phyloP scores from a whole-genome alignment of 2,113 vertebrate genomes.

The Scopus umbretta region DNA sequence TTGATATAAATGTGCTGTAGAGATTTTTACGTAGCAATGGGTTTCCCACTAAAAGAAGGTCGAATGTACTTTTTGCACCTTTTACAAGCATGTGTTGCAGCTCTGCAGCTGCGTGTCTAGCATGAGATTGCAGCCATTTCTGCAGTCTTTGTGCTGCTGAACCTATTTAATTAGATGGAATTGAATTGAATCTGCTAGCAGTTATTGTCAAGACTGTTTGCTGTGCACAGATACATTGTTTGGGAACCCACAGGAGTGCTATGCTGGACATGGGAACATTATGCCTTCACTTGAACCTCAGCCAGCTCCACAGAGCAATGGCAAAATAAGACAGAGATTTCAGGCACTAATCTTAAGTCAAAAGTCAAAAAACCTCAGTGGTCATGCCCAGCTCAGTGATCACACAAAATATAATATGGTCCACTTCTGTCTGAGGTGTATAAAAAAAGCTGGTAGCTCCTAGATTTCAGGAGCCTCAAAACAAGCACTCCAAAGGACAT shows the following conservation, averaged over 20 bases:
- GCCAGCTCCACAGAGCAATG: not conserved
- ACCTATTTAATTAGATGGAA: slow-evolving; percentile 66
- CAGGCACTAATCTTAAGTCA: not conserved
- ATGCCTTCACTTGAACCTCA: not conserved
- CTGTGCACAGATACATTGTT: not conserved
- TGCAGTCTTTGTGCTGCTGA: slow-evolving; percentile 33
- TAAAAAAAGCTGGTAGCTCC: not conserved
- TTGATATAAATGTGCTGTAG: not conserved
- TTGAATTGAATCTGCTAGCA: slow-evolving; percentile 54
- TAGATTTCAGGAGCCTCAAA: not conserved
- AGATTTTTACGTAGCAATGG: not conserved
- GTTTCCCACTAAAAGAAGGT: not conserved
- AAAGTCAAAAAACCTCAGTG: not conserved
- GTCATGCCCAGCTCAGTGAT: not conserved
- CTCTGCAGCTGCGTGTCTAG: slow-evolving; percentile 44
- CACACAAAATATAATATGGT: not conserved
- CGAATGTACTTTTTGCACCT: slow-evolving; percentile 1
- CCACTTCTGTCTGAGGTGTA: not conserved
- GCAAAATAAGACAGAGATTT: not conserved
- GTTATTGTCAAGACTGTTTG: slow-evolving; percentile 44
- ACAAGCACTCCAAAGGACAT: not conserved
- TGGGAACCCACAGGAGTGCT: slow-evolving; percentile 7
- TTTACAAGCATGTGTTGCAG: not conserved
- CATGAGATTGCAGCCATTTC: slow-evolving; percentile 42
- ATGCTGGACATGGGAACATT: not conserved